A percentile compares a stretch with the other conserved stretches of the same genome.
These are phyloP conservation scores for Heliopora coerulea DNA, from an alignment of 92 coral and sea anemone species.

Conservation along the genomic window DNA sequence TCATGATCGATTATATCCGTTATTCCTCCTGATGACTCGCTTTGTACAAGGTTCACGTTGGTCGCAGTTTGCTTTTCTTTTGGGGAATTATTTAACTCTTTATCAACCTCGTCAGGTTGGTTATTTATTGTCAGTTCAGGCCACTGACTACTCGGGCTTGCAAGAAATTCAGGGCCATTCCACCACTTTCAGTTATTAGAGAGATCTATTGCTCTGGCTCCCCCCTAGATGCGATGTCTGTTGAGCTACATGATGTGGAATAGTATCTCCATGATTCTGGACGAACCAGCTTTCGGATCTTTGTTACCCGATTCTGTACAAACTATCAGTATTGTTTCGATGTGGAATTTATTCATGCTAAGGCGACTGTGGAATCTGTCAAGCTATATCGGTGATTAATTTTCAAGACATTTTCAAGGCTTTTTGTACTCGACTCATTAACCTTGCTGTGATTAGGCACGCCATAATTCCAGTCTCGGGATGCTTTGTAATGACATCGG, in stretches of 20 bases:
- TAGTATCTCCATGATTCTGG: slow-evolving; percentile 2
- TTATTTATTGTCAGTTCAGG: not conserved
- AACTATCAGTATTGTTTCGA: slow-evolving; percentile 4
- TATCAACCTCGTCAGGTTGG: not conserved
- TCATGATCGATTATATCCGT: not conserved
- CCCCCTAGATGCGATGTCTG: slow-evolving; percentile 17
- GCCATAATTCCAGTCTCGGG: slow-evolving; percentile 45
- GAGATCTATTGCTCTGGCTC: not conserved
- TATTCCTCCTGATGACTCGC: not conserved
- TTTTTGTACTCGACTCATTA: slow-evolving; percentile 13
- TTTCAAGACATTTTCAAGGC: slow-evolving; percentile 24
- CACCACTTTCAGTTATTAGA: not conserved
- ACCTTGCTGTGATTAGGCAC: slow-evolving; percentile 34
- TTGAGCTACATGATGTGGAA: not conserved
- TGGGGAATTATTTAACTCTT: not conserved
- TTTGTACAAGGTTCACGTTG: not conserved
- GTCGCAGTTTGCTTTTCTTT: not conserved
- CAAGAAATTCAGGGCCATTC: slow-evolving; percentile 1
- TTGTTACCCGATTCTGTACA: slow-evolving; percentile 4
- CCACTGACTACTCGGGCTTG: not conserved
- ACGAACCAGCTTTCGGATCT: slow-evolving; percentile 8
- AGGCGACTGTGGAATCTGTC: slow-evolving; percentile 29
- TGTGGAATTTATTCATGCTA: slow-evolving; percentile 9
- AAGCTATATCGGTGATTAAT: slow-evolving; percentile 9
- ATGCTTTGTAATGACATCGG: slow-evolving; percentile 31